Conservation (phyloP, 2,797 vertebrate species). For the Anabas testudineus region DNA sequence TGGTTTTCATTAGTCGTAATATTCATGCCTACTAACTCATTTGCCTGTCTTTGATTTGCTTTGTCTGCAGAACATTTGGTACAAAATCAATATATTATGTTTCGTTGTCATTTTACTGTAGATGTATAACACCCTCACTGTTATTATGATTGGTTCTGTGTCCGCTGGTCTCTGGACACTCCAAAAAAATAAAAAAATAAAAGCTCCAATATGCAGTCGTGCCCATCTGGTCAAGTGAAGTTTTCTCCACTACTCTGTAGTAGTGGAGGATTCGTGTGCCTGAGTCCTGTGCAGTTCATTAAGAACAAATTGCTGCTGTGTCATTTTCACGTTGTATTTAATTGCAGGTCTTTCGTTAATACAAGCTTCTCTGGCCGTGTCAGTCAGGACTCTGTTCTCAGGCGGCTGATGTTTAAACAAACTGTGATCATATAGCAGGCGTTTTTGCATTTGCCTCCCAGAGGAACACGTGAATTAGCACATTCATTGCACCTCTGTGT, state of each 20-base stretch:
- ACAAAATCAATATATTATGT: no score
- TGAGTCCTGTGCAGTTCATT: slow-evolving; percentile 4
- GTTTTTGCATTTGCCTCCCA: slow-evolving; percentile 36
- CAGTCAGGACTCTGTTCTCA: slow-evolving; percentile 9
- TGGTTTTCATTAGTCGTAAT: not conserved
- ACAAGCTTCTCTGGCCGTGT: not conserved
- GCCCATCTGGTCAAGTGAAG: no score
- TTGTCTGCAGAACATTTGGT: no score
- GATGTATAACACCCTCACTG: no score
- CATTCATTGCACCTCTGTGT: slow-evolving; percentile 25
- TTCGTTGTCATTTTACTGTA: no score
- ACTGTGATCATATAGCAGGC: slow-evolving; percentile 6
- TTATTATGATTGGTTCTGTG: no score
- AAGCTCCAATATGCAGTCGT: no score
- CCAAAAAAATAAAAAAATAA: no score
- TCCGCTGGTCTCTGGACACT: no score
- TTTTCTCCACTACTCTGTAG: no score
- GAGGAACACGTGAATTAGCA: slow-evolving; percentile 39
- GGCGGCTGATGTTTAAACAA: slow-evolving; percentile 6
- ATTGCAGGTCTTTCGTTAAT: not conserved
- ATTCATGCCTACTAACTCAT: not conserved
- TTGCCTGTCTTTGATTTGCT: no score
- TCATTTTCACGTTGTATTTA: not conserved
- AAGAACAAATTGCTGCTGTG: not conserved
- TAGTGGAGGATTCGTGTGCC: no score